Evolutionary conservation across 2,113 vertebrate genomes (phyloP).

Genomic region (Dicaeum eximium): DNA sequence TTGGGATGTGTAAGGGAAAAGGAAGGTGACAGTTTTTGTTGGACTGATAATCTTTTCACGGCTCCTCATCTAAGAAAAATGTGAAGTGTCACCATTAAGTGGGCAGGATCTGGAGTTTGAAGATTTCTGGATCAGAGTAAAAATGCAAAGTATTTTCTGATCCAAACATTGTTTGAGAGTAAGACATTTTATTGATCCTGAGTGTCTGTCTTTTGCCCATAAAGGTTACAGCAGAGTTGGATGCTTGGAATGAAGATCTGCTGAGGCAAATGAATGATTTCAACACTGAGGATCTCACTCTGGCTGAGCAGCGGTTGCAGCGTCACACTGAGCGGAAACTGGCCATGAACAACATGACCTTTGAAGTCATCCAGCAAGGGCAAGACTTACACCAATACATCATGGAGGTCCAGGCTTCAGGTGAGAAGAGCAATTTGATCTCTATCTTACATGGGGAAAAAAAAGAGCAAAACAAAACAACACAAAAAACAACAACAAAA

Average conservation of each 20-base stretch:
- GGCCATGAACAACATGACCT: slow-evolving; percentile 98
- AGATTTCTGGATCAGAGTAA: not conserved
- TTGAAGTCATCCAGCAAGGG: slow-evolving; percentile 97
- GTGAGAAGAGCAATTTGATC: slow-evolving; percentile 59
- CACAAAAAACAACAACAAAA: not conserved
- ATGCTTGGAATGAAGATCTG: slow-evolving; percentile 96
- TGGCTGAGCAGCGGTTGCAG: slow-evolving; percentile 92
- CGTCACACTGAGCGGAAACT: slow-evolving; percentile 90
- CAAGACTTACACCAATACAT: slow-evolving; percentile 98
- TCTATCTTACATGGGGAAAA: not conserved
- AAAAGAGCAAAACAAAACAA: too few relatives aligned
- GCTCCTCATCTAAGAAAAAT: not conserved
- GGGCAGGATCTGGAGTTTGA: not conserved
- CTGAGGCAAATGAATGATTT: slow-evolving; percentile 93
- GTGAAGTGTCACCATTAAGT: not conserved
- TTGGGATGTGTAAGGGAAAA: not conserved
- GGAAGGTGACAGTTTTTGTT: not conserved
- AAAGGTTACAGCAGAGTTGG: slow-evolving; percentile 93
- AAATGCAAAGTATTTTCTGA: not conserved
- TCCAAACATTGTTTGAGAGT: not conserved
- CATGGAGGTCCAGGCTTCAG: slow-evolving; percentile 98
- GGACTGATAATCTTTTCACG: not conserved
- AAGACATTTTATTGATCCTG: not conserved
- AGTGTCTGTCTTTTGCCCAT: not conserved
- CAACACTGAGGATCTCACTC: slow-evolving; percentile 86